phyloP scores from a whole-genome alignment of 92 coral and sea anemone genomes.

The Pocillopora meandrina region DNA sequence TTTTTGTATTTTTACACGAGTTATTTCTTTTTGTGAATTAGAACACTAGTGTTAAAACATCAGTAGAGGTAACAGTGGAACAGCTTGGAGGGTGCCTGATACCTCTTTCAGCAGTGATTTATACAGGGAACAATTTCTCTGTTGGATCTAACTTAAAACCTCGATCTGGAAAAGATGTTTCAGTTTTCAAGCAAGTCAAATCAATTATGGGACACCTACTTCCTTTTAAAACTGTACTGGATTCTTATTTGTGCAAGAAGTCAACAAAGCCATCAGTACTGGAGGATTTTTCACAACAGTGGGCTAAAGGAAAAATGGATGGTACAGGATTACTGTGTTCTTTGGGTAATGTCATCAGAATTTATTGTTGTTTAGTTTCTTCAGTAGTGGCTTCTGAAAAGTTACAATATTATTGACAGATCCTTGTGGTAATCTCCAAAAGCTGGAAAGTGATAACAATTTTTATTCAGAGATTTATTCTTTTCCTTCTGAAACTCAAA shows the following conservation, averaged over 20 bases:
- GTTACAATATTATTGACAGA: too few species aligned
- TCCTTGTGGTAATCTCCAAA: too few species aligned
- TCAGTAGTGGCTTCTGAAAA: too few species aligned
- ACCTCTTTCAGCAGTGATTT: slow-evolving; percentile 58
- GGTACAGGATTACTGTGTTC: slow-evolving; percentile 29
- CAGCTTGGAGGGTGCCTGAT: slow-evolving; percentile 67
- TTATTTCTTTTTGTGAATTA: background rate
- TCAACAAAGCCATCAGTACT: background rate
- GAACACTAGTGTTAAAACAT: slow-evolving; percentile 1
- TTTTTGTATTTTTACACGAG: too few species aligned
- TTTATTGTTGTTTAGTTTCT: background rate
- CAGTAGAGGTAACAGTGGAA: slow-evolving; percentile 13
- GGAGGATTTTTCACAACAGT: background rate
- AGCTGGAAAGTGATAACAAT: too few species aligned
- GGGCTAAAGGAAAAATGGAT: background rate
- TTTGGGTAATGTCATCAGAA: slow-evolving; percentile 12
- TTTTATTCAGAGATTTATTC: too few species aligned
- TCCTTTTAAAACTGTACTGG: slow-evolving; percentile 58
- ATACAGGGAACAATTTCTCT: slow-evolving; percentile 4
- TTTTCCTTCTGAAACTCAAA: too few species aligned
- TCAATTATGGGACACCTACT: slow-evolving; percentile 33
- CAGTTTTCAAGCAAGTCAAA: background rate
- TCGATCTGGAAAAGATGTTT: background rate
- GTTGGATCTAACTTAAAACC: background rate
- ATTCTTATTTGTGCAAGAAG: slow-evolving; percentile 39